Evolutionary conservation across 2,113 vertebrate species (phyloP).

Genomic region (Nothocercus julius): DNA sequence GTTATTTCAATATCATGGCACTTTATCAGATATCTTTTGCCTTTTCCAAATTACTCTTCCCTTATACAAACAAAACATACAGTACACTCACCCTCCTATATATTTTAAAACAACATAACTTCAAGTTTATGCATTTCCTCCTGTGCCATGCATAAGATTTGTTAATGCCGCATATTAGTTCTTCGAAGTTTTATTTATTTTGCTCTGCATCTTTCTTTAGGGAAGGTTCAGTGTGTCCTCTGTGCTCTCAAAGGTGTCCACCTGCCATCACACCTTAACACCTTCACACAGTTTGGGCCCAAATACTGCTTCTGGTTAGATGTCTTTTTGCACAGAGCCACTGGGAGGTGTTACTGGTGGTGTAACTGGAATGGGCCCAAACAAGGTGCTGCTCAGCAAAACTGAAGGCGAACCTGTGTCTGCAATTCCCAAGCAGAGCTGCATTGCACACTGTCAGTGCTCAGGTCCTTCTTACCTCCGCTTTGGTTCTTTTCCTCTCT

Average conservation of each 20-base stretch:
- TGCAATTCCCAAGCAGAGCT: not conserved
- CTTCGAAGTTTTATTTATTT: not conserved
- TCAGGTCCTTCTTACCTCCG: not conserved
- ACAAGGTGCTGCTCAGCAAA: not conserved
- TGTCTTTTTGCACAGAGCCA: not conserved
- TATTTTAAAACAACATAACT: not conserved
- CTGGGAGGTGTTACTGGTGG: not conserved
- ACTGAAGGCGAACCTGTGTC: not conserved
- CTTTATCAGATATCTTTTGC: not conserved
- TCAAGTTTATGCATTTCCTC: not conserved
- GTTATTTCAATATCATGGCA: not conserved
- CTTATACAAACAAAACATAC: not conserved
- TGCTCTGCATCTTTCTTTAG: not conserved
- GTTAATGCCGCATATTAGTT: not conserved
- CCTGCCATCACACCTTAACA: not conserved
- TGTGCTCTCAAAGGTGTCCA: accelerated
- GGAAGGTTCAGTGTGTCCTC: not conserved
- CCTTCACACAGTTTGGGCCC: not conserved
- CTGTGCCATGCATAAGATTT: not conserved
- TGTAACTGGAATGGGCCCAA: not conserved
- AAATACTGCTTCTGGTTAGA: not conserved
- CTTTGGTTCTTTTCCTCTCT: not conserved
- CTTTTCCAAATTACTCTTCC: not conserved
- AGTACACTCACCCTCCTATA: accelerated
- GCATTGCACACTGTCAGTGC: not conserved